Evolutionary conservation across 1,140 invertebrate genomes (phyloP), one percentile per base, ranked within the genome.

Genomic region (Pseudomyrmex sp.): DNA sequence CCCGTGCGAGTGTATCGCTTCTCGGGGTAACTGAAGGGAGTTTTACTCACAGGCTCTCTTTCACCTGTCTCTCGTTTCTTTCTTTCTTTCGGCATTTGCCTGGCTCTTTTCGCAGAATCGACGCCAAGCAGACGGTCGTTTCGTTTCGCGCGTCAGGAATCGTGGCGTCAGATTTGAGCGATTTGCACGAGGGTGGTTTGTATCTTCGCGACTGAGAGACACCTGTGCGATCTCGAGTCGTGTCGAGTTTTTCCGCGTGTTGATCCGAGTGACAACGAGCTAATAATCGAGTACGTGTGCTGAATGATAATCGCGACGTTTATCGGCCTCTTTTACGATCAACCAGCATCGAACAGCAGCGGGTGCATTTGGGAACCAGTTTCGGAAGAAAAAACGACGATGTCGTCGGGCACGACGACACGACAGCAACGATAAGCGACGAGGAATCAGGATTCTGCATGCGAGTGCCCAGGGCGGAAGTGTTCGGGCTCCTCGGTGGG

Each of bases 381-480:
- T 80, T 12, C 8, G 1, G n/a, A 23, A 9, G 10, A n/a, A 59
- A 77, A 12, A 62, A 26, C 20, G 58, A 20, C 26, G 26, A 88
- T 85, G 87, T 79, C 77, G 77, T 23, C 56, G 20, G 10, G 8
- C 10, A 50, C 50, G 68, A 48, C 59, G 10, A 75, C 73, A 59
- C 62, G 26, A 58, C 82, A 62, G 75, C 72, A 48, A 44, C 82
- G 79, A 70, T 88, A 89, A 82, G 58, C 48, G 5, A 2, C 2
- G 50, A 54, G 15, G 59, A 10, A 72, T 44, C 59, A 59, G 66
- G 50, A 75, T 62, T 73, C 92, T 92, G 92, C 88, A 93, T 93
- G 92, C 92, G 92, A 89, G 91, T 93, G 54, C 91, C 91, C 77
- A 91, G 90, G 83, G 84, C 89, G 56, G 90, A 93, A 83, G 85